Evolutionary conservation across 64 coral and sea anemone species (phyloP), one percentile per base, ranked within the genome.

Genomic region (Actinia tenebrosa): DNA sequence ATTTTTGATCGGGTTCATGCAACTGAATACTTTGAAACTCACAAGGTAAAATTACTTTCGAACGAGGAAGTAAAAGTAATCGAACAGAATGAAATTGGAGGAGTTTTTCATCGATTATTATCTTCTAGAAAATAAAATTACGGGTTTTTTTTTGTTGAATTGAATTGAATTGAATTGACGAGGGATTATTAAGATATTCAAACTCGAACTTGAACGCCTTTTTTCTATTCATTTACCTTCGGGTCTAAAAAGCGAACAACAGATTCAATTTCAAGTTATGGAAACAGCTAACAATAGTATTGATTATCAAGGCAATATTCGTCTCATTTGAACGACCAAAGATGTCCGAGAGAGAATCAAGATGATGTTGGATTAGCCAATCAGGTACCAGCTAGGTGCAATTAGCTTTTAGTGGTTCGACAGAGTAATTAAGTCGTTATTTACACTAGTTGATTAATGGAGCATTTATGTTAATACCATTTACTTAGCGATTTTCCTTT

Each of bases 401-500:
- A 85, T 85, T 85, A 85, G 83, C 83, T 85, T 85, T 85, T 85
- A 85, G 83, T 61, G 42, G 16, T 13, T 56, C 22, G 53, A 18
- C 53, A 61, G 16, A 85, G 53, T 61, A 30, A 85, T 59, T 64
- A 58, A 58, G 9, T 44, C 27, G 25, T 85, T 85, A 85, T 85
- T 85, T 85, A 61, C 83, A 85, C 83, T 60, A 10, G 3, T 22
- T 85, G 60, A 85, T 85, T 85, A 85, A 85, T 64, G 54, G 53
- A 7, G 18, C 83, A 64, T 61, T 64, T 64, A 61, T 81, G 79
- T 81, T 50, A 81, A 81, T 81, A 20, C 14, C 50, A 81, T 81
- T 81, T 81, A 50, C 79, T 42, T 75, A 75, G 26, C 13, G 22
- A 75, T 42, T 75, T 75, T 66, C 63, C 69, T 75, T 75, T 75